Evolutionary conservation across 1,140 invertebrate genomes (phyloP), one percentile per base, ranked within the genome.

Genomic region (Aculops lycopersici): DNA sequence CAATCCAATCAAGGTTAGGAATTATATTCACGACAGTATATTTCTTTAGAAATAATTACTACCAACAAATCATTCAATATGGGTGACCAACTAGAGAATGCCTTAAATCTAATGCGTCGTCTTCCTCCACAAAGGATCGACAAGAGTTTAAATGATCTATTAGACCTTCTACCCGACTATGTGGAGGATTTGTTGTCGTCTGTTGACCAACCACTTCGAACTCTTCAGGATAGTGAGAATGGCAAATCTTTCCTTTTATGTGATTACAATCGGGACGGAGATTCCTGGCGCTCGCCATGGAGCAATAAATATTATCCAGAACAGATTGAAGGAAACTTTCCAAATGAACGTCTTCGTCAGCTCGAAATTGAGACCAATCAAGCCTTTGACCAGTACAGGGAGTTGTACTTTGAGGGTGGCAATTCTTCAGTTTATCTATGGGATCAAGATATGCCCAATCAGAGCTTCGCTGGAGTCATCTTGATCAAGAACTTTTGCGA

Each of bases 61-160:
- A 46, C 18, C 31, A n/a, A 37, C 15, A 14, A 31, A 18, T 14
- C 16, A 35, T 35, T 51, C n/a, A n/a, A n/a, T n/a, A n/a, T n/a
- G n/a, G n/a, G n/a, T n/a, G n/a, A n/a, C n/a, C 84, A 94, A 61
- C 74, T 97, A 66, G 90, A 98, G 61, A 90, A 81, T 65, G 86
- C 88, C 35, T 60, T 98, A 50, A 92, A 98, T 64, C 65, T 98
- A 51, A 97, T 98, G 90, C 64, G 92, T 50, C 70, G 92, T 50
- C 60, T 98, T 52, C 92, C 92, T 47, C 92, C 92, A 45, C 90
- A 98, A 60, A 78, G 94, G 60, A 94, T 97, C 51, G 88, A 95
- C 55, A 90, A 92, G 57, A 95, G 95, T 61, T 63, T 97, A 37
- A 79, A 76, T 58, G 84, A 97, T 66, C 63, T 97, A 48, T 92